These are phyloP conservation scores for Triplophysa rosa DNA, from an alignment of 2,113 vertebrate species.

Conservation along the genomic window DNA sequence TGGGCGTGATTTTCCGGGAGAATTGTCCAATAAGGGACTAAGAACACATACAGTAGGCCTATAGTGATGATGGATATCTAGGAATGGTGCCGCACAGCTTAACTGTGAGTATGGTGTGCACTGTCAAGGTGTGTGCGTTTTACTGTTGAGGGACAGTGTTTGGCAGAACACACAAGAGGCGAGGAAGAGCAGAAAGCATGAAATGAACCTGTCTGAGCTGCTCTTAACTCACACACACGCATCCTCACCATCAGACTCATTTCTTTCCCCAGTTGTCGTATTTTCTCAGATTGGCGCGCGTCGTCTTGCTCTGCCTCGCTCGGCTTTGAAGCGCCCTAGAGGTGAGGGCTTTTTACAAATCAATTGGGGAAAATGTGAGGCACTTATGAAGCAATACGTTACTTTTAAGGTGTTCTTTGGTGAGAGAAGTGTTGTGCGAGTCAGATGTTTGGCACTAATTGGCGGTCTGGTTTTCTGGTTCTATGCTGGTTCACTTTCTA, in stretches of 20 bases:
- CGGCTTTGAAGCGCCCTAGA: conserved; percentile 30
- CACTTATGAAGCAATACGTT: neutral
- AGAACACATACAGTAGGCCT: neutral
- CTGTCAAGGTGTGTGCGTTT: conserved; percentile 15
- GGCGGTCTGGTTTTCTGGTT: neutral
- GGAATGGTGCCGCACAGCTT: neutral
- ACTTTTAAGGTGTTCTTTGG: conserved; percentile 5
- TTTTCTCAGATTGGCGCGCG: neutral
- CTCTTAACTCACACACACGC: conserved; percentile 23
- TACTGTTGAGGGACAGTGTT: neutral
- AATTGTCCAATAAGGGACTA: no score
- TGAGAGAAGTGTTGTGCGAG: neutral
- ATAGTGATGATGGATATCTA: neutral
- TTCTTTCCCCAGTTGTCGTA: conserved; percentile 26
- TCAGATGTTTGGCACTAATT: neutral
- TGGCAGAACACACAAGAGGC: conserved; percentile 23
- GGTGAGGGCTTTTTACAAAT: conserved; percentile 40
- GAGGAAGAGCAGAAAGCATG: conserved; percentile 31
- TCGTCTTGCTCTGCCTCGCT: conserved; percentile 3
- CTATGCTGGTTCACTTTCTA: no score
- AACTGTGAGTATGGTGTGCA: neutral
- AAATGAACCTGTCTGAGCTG: conserved; percentile 45
- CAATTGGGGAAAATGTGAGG: conserved; percentile 20
- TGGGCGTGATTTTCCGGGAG: no score
- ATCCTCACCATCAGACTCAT: neutral